A percentile compares a stretch with the other conserved stretches of the same genome.
Conservation (phyloP, 2,113 vertebrate species). For the Pelusios castaneus region DNA sequence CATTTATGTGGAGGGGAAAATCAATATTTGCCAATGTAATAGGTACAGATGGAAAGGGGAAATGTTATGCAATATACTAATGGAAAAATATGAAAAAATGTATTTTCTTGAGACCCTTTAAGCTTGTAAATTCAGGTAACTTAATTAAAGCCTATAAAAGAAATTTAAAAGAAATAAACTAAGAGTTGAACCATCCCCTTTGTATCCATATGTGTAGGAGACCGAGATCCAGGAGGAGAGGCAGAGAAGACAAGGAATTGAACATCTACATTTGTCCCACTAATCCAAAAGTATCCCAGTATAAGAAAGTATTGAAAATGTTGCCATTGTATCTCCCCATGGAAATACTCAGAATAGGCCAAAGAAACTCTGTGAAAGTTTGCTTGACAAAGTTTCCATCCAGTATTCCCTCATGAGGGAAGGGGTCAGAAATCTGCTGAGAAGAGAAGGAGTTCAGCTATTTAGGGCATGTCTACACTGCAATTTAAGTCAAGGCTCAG, state of each 20-base stretch:
- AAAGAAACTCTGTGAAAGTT: background rate
- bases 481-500: too few species aligned
- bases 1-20: background rate
- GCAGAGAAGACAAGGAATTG: background rate
- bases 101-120: background rate
- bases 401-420: background rate
- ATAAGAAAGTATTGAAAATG: too few species aligned
- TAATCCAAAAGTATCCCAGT: background rate
- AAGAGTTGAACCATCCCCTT: background rate
- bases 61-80: background rate
- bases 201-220: background rate
- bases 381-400: background rate
- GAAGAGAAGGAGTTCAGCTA: background rate
- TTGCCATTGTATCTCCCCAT: background rate
- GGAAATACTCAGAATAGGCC: rapidly evolving
- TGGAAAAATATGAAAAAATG: background rate
- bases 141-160: background rate
- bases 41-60: background rate
- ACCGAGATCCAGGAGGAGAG: background rate
- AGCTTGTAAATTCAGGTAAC: background rate
- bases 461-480: too few species aligned
- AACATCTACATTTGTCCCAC: background rate
- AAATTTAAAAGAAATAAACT: background rate
- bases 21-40: constrained; percentile 12
- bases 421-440: background rate